Conservation (phyloP, 53 echinoderm and acorn worm species). For the Luidia sarsii region DNA sequence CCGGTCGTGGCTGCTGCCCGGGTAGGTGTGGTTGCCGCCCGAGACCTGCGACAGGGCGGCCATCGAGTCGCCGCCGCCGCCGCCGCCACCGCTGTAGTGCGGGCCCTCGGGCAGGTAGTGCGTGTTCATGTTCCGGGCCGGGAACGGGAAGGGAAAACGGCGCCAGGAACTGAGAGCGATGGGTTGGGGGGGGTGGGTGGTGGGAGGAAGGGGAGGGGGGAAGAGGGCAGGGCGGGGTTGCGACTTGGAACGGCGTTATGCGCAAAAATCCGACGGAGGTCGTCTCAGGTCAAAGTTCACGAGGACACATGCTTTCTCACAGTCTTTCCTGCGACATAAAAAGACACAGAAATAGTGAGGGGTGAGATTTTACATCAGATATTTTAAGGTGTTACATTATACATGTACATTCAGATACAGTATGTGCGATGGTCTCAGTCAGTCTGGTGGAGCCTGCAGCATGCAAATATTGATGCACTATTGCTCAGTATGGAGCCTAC, state of each 20-base stretch:
- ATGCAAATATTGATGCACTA: too few relatives aligned
- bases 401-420: too few relatives aligned
- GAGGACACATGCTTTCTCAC: neutral
- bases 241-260: neutral
- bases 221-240: neutral
- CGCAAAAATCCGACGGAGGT: neutral
- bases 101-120: slow-evolving; percentile 21
- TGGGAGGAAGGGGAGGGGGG: too few relatives aligned
- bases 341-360: neutral
- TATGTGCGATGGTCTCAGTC: too few relatives aligned
- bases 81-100: neutral
- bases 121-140: slow-evolving; percentile 37
- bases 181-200: neutral
- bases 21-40: slow-evolving; percentile 47
- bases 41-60: slow-evolving; percentile 49
- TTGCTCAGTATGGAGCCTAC: too few relatives aligned
- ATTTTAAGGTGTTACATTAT: too few relatives aligned
- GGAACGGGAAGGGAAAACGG: neutral
- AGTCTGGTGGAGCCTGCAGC: too few relatives aligned
- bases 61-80: slow-evolving; percentile 37
- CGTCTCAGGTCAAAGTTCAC: neutral
- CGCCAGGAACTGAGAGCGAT: slow-evolving; percentile 1
- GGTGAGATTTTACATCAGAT: neutral
- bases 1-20: slow-evolving; percentile 44
- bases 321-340: neutral